A percentile compares a stretch with the other conserved stretches of the same genome.
Conservation (phyloP, 1,140 invertebrate species). For the Saccostrea echinata region DNA sequence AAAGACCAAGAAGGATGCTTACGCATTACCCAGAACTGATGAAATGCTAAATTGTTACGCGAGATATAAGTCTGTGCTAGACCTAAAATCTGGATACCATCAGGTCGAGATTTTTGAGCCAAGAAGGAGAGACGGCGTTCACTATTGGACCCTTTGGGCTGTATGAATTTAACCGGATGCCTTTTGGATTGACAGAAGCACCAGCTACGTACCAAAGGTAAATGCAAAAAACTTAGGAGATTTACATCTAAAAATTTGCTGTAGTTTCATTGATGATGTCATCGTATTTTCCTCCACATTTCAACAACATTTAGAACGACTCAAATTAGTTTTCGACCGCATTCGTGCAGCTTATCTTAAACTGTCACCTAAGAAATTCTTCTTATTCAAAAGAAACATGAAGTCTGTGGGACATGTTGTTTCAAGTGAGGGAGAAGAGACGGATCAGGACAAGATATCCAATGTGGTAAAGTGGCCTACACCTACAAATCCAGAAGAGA, state of each 20-base stretch:
- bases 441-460: constrained; percentile 44
- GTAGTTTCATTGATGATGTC: constrained; percentile 55
- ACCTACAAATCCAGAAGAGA: constrained; percentile 64
- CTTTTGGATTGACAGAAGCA: constrained; percentile 76
- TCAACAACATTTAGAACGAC: constrained; percentile 77
- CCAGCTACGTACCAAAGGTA: constrained; percentile 80
- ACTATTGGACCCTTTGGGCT: constrained; percentile 51
- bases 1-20: constrained; percentile 78
- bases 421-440: constrained; percentile 35
- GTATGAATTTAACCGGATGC: constrained; percentile 59
- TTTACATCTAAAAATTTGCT: constrained; percentile 33
- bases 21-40: constrained; percentile 81
- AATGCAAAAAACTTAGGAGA: constrained; percentile 77
- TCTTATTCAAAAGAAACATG: constrained; percentile 69
- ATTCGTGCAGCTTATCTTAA: constrained; percentile 77
- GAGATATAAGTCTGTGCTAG: constrained; percentile 72
- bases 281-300: constrained; percentile 69
- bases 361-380: constrained; percentile 78
- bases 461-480: constrained; percentile 42
- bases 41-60: constrained; percentile 79
- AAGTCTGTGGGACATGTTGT: constrained; percentile 52
- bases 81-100: constrained; percentile 76
- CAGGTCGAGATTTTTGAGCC: constrained; percentile 71
- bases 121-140: constrained; percentile 53
- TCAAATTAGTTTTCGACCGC: constrained; percentile 74